Conservation (phyloP, 2,113 vertebrate species). For the Ceuthmochares aereus region DNA sequence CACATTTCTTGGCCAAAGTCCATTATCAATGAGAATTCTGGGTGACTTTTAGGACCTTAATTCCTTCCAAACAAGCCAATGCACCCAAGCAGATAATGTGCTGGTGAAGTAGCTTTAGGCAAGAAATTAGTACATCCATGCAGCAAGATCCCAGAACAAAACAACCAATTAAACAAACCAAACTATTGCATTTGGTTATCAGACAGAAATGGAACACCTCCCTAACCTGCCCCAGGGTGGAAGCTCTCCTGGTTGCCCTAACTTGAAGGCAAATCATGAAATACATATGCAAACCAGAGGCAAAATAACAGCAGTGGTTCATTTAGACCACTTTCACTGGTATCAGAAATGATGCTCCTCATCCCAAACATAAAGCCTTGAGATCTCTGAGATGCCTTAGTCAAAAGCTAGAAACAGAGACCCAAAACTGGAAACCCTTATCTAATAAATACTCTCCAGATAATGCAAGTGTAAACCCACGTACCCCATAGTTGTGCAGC, state of each 20-base stretch:
- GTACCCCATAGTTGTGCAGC: rapidly evolving
- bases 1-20: background rate
- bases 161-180: rapidly evolving
- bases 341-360: rapidly evolving
- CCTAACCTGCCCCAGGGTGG: rapidly evolving
- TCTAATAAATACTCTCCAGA: background rate
- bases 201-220: rapidly evolving
- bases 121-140: background rate
- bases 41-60: background rate
- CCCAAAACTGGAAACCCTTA: background rate
- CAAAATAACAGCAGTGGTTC: rapidly evolving
- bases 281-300: background rate
- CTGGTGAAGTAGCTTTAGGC: background rate
- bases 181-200: rapidly evolving
- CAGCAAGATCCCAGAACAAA: background rate
- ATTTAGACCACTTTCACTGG: rapidly evolving
- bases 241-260: background rate
- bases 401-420: background rate
- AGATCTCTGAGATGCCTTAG: rapidly evolving
- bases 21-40: background rate
- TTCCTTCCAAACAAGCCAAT: background rate
- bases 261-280: rapidly evolving
- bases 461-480: rapidly evolving
- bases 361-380: background rate
- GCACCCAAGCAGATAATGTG: rapidly evolving